Evolutionary conservation across 2,888 invertebrate genomes (phyloP).

Genomic region (Drosophila leonis): DNA sequence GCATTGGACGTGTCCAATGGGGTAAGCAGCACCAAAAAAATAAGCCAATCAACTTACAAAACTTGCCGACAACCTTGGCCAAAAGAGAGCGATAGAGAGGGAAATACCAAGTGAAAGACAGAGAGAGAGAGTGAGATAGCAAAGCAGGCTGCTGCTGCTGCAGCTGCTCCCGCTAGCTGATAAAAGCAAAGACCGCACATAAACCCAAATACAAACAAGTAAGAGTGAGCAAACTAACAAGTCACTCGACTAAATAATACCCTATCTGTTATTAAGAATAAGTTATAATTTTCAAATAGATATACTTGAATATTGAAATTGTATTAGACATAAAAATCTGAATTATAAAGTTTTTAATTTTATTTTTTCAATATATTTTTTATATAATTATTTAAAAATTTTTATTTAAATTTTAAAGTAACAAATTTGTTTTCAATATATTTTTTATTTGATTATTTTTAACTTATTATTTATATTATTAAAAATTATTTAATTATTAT

Average conservation of each 20-base stretch:
- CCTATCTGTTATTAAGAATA: neutral
- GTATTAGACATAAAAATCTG: too few relatives aligned
- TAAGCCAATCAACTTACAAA: conserved; percentile 73
- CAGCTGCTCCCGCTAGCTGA: conserved; percentile 35
- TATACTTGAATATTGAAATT: too few relatives aligned
- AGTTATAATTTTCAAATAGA: neutral
- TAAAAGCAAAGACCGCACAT: conserved; percentile 68
- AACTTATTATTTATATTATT: too few relatives aligned
- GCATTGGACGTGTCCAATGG: conserved; percentile 57
- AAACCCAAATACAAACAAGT: conserved; percentile 66
- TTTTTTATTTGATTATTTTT: too few relatives aligned
- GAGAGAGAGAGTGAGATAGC: neutral
- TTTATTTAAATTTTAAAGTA: too few relatives aligned
- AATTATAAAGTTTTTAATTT: too few relatives aligned
- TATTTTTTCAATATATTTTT: too few relatives aligned
- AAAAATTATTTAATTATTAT: too few relatives aligned
- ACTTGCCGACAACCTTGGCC: conserved; percentile 63
- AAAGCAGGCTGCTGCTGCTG: conserved; percentile 14
- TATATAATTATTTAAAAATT: too few relatives aligned
- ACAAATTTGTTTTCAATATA: too few relatives aligned
- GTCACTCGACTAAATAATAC: conserved; percentile 2
- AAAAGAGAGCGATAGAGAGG: conserved; percentile 15
- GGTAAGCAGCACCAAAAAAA: conserved; percentile 25
- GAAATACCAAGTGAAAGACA: conserved; percentile 7
- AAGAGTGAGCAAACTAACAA: neutral